Percentiles rank a stretch among this genome's conserved stretches.
phyloP scores from a whole-genome alignment of 2,113 vertebrate genomes.

The Hippocampus barbouri region DNA sequence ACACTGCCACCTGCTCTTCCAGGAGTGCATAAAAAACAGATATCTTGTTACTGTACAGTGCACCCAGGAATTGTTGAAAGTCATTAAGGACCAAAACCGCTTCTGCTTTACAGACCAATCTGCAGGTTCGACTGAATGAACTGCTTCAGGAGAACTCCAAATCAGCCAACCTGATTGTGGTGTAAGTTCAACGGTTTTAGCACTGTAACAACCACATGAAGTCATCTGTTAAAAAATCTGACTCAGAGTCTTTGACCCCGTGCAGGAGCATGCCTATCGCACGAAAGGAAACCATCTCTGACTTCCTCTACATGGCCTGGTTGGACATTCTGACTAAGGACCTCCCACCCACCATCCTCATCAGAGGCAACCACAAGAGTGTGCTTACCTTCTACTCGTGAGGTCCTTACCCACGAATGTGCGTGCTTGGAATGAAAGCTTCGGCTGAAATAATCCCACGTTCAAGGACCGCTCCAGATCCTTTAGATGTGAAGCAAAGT shows the following conservation, averaged over 20 bases:
- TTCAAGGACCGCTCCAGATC: neutral
- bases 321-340: constrained; percentile 89
- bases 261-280: constrained; percentile 94
- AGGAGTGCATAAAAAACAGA: too few relatives aligned
- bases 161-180: constrained; percentile 86
- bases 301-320: constrained; percentile 96
- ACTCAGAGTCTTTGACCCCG: constrained; percentile 4
- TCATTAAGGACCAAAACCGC: neutral
- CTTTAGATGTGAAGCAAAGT: neutral
- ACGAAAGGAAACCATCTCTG: constrained; percentile 88
- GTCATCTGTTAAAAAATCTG: neutral
- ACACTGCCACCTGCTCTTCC: neutral
- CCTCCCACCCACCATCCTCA: constrained; percentile 87
- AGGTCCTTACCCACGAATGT: constrained; percentile 26
- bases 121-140: constrained; percentile 92
- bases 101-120: constrained; percentile 77
- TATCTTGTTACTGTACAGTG: too few relatives aligned
- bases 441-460: neutral
- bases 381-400: constrained; percentile 98
- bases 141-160: constrained; percentile 86
- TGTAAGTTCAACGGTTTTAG: constrained; percentile 79
- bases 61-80: neutral
- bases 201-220: neutral
- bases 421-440: neutral
- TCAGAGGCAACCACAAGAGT: constrained; percentile 97